Evolutionary conservation across 2,113 vertebrate genomes (phyloP).

Genomic region (Gorsachius goisagi): DNA sequence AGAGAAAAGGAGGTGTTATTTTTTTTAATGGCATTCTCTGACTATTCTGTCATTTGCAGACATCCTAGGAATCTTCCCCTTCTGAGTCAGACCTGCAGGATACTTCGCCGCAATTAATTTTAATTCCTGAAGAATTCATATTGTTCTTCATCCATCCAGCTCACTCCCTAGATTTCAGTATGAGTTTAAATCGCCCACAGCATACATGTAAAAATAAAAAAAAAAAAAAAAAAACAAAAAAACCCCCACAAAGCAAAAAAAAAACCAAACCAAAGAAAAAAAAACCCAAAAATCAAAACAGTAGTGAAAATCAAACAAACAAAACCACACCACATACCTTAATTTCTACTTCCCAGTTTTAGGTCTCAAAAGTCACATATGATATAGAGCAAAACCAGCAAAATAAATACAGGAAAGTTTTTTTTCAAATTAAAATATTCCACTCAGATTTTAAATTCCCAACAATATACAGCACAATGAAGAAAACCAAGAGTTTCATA

Average conservation of each 20-base stretch:
- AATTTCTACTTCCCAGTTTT: not conserved
- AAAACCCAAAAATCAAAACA: not conserved
- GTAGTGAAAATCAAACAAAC: not conserved
- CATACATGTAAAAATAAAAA: not conserved
- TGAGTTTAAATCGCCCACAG: not conserved
- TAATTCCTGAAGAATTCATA: not conserved
- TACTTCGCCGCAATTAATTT: not conserved
- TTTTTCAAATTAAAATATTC: not conserved
- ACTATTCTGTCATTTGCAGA: not conserved
- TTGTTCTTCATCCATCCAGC: not conserved
- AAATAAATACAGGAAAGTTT: not conserved
- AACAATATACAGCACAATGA: not conserved
- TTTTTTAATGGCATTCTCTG: not conserved
- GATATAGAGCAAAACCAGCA: not conserved
- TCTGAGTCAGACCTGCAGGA: not conserved
- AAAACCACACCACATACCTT: not conserved
- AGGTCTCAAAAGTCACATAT: not conserved
- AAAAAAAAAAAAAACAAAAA: not conserved
- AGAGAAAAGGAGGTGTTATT: not conserved
- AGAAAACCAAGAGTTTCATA: not conserved
- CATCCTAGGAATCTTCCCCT: not conserved
- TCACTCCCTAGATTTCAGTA: not conserved
- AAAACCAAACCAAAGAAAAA: no score
- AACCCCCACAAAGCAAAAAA: no score
- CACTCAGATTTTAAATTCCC: not conserved